These are phyloP conservation scores for Sebastes umbrosus DNA, from an alignment of 2,797 vertebrate genomes.

Conservation along the genomic window DNA sequence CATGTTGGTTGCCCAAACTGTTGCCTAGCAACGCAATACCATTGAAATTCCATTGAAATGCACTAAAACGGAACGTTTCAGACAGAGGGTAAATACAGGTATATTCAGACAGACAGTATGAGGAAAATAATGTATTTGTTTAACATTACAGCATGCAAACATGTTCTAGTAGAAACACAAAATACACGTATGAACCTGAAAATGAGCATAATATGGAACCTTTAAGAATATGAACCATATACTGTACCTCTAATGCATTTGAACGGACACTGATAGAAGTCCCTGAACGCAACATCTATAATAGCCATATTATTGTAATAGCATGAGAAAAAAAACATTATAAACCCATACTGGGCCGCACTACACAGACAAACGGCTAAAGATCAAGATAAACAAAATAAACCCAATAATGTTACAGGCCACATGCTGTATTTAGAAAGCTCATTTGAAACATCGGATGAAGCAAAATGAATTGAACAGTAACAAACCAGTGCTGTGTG, in stretches of 20 bases:
- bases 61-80: no score
- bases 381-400: not conserved
- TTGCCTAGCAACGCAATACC: no score
- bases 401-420: not conserved
- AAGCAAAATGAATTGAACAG: not conserved
- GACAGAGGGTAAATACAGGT: no score
- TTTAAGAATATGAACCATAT: not conserved
- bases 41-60: no score
- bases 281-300: not conserved
- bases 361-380: not conserved
- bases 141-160: no score
- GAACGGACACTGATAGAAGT: not conserved
- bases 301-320: not conserved
- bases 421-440: not conserved
- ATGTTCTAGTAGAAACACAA: no score
- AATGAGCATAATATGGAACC: no score
- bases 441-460: not conserved
- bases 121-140: no score
- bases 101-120: no score
- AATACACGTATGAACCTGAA: no score
- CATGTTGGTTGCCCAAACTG: no score
- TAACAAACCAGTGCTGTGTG: conserved; percentile 5
- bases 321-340: not conserved
- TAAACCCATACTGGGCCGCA: not conserved
- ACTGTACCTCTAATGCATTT: not conserved